phyloP scores from a whole-genome alignment of 2,113 vertebrate genomes.

The Nematolebias whitei region DNA sequence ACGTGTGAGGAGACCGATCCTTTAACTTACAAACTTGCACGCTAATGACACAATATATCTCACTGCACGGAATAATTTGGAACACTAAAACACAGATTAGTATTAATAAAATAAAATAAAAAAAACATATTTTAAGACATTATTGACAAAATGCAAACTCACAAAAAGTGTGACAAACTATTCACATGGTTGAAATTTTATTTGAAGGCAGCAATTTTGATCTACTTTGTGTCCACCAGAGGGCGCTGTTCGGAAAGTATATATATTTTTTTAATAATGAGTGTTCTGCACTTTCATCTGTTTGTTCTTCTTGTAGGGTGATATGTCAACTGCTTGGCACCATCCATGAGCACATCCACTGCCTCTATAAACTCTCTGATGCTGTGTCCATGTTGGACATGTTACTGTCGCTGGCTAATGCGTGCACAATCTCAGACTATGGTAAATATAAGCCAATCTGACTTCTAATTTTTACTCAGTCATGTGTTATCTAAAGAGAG shows the following conservation, averaged over 20 bases:
- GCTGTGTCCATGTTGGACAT: slow-evolving; percentile 97
- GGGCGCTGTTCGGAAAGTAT: slow-evolving; percentile 29
- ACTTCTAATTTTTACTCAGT: not conserved
- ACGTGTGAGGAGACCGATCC: slow-evolving; percentile 84
- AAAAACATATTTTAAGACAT: not conserved
- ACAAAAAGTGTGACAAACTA: too few species aligned
- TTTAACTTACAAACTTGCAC: slow-evolving; percentile 13
- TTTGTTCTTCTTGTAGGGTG: slow-evolving; percentile 81
- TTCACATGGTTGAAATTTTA: not conserved
- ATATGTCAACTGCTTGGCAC: slow-evolving; percentile 89
- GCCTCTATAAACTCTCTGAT: slow-evolving; percentile 94
- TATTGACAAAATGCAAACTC: not conserved
- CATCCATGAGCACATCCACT: slow-evolving; percentile 90
- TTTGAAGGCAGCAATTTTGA: not conserved
- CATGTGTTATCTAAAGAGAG: not conserved
- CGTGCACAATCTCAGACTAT: slow-evolving; percentile 93
- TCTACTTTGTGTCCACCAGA: slow-evolving; percentile 46
- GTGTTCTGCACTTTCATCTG: not conserved
- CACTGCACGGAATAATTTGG: not conserved
- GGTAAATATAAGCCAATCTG: slow-evolving; percentile 73
- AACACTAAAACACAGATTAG: not conserved
- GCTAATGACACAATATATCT: not conserved
- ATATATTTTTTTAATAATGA: not conserved
- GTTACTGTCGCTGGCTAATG: slow-evolving; percentile 92
- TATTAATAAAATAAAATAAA: not conserved